Conservation (phyloP, 2,888 invertebrate genomes). For the Microplitis deprimator region DNA sequence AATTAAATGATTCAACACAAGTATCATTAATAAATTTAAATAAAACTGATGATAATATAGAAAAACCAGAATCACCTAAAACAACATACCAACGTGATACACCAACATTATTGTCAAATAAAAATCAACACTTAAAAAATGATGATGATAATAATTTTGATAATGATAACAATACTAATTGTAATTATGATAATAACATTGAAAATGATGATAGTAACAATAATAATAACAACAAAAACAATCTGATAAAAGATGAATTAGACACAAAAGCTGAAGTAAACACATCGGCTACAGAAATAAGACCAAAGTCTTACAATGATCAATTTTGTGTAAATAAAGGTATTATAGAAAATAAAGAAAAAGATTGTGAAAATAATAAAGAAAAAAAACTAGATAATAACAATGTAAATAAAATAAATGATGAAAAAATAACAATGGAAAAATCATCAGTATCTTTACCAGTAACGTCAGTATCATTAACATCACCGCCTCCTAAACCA, state of each 20-base stretch:
- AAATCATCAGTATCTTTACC: conserved; percentile 38
- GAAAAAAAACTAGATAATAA: conserved; percentile 1
- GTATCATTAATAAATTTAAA: conserved; percentile 29
- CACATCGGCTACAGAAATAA: conserved; percentile 8
- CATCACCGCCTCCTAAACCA: conserved; percentile 71
- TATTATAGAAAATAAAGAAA: conserved; percentile 23
- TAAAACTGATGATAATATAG: conserved; percentile 36
- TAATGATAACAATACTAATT: background rate
- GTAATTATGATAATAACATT: background rate
- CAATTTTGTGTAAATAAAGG: background rate
- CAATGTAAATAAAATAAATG: conserved; percentile 11
- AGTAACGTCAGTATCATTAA: conserved; percentile 50
- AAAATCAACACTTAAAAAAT: background rate
- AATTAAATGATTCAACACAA: conserved; percentile 1
- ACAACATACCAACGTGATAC: conserved; percentile 46
- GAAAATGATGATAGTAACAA: background rate
- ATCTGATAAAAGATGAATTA: background rate
- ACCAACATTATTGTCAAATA: background rate
- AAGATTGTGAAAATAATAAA: background rate
- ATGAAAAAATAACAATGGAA: conserved; percentile 31
- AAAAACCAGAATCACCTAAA: conserved; percentile 49
- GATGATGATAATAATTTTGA: background rate
- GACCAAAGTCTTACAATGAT: conserved; percentile 45
- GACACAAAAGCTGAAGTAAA: background rate
- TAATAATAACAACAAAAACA: background rate